These are phyloP conservation scores for Pitangus sulphuratus DNA, from an alignment of 2,797 vertebrate genomes.

Conservation along the genomic window DNA sequence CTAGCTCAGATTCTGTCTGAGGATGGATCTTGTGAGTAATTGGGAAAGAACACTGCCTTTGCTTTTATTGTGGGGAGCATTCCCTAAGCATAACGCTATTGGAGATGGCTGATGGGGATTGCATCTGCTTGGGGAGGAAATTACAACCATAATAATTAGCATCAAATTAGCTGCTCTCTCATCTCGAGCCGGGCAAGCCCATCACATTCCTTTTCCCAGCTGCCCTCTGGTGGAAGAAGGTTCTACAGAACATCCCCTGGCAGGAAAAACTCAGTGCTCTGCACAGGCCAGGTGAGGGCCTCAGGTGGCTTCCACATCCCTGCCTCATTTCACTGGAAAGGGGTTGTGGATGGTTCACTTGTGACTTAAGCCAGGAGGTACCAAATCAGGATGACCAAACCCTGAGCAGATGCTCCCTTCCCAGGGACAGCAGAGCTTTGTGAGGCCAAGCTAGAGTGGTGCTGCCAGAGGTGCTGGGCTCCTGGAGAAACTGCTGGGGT, in stretches of 20 bases:
- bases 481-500: not conserved
- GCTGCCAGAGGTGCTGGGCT: not conserved
- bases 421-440: not conserved
- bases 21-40: not conserved
- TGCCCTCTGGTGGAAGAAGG: slow-evolving; percentile 35
- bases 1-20: not conserved
- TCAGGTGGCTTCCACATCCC: not conserved
- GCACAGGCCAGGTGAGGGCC: not conserved
- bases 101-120: slow-evolving; percentile 1
- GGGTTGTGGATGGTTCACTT: not conserved
- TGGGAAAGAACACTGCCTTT: not conserved
- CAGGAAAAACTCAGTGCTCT: not conserved
- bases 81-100: not conserved
- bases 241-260: not conserved
- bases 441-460: not conserved
- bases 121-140: slow-evolving; percentile 11
- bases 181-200: not conserved
- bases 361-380: not conserved
- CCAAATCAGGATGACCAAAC: not conserved
- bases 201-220: not conserved
- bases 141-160: slow-evolving; percentile 14
- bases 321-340: not conserved
- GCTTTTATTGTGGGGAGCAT: not conserved
- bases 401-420: not conserved
- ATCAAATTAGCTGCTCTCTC: slow-evolving; percentile 7